Evolutionary conservation across 1,140 invertebrate genomes (phyloP), one percentile per base, ranked within the genome.

Genomic region (Ditylenchus dipsaci): DNA sequence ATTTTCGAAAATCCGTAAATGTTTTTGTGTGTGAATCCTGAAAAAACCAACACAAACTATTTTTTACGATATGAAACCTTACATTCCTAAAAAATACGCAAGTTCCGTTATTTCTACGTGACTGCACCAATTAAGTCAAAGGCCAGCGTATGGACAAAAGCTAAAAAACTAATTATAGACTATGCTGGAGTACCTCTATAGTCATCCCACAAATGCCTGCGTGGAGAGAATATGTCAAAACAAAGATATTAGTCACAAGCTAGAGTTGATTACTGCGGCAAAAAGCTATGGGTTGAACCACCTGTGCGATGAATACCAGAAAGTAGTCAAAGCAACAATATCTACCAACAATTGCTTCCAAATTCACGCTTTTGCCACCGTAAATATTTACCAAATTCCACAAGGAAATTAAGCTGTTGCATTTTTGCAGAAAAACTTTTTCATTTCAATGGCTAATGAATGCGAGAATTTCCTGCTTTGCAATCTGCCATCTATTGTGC

Each of bases 141-240:
- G n/a, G n/a, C n/a, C n/a, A n/a, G n/a, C n/a, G n/a, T n/a, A n/a
- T n/a, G n/a, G n/a, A n/a, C n/a, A n/a, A n/a, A n/a, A n/a, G n/a
- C n/a, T n/a, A n/a, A 61, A 26, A 61, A 8, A 21, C 19, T 33
- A n/a, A 13, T 61, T 61, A 7, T 61, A 61, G 59, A 21, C 5
- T 21, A 61, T 61, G 59, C 59, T 61, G 19, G 59, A 61, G 29
- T 61, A 61, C n/a, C 8, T 61, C 3, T 61, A 61, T n/a, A 43
- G 59, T n/a, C 3, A 56, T 56, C 29, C 21, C 3, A 7, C 19
- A 5, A 53, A 17, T 53, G 49, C 49, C 3, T 19, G 23, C 23
- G n/a, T 53, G 1, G n/a, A 26, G 8, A 53, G 23, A 53, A 53
- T 53, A 53, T 53, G 49, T 53, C 1, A 19, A 26, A 15, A 53